These are phyloP conservation scores for Lutjanus campechanus DNA, from an alignment of 2,797 vertebrate genomes.

Conservation along the genomic window DNA sequence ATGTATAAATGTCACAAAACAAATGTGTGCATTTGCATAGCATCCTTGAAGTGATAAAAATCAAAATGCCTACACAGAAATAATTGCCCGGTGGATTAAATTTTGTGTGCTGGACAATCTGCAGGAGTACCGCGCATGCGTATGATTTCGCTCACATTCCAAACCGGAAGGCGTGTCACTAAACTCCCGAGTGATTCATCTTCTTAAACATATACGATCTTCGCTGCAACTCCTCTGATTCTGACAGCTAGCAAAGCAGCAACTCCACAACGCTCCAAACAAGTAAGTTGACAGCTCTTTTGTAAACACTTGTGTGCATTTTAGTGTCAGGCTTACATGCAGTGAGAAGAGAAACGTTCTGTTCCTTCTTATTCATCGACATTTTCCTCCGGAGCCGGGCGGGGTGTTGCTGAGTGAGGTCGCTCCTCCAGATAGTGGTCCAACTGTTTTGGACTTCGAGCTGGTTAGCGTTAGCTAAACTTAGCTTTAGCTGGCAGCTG, in stretches of 20 bases:
- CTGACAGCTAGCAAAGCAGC: conserved; percentile 72
- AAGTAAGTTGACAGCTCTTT: conserved; percentile 84
- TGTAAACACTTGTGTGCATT: not conserved
- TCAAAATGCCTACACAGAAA: not conserved
- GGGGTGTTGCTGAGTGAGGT: conserved; percentile 42
- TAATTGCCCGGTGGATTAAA: not conserved
- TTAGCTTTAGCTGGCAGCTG: conserved; percentile 64
- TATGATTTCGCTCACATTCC: not conserved
- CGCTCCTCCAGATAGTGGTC: conserved; percentile 40
- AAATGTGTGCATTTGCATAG: too few relatives aligned
- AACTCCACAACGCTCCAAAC: conserved; percentile 47
- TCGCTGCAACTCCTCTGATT: conserved; percentile 77
- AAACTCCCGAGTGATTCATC: conserved; percentile 65
- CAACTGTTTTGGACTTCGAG: conserved; percentile 79
- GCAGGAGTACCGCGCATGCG: conserved; percentile 55
- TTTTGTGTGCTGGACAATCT: not conserved
- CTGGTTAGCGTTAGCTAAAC: conserved; percentile 73
- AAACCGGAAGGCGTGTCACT: conserved; percentile 63
- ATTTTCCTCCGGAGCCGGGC: conserved; percentile 32
- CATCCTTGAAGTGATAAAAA: not conserved
- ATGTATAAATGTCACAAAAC: not conserved
- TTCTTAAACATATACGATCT: conserved; percentile 67
- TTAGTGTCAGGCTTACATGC: not conserved
- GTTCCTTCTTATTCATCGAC: not conserved
- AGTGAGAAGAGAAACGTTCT: not conserved